phyloP scores from a whole-genome alignment of 2,888 invertebrate species.

The Erynnis tages region DNA sequence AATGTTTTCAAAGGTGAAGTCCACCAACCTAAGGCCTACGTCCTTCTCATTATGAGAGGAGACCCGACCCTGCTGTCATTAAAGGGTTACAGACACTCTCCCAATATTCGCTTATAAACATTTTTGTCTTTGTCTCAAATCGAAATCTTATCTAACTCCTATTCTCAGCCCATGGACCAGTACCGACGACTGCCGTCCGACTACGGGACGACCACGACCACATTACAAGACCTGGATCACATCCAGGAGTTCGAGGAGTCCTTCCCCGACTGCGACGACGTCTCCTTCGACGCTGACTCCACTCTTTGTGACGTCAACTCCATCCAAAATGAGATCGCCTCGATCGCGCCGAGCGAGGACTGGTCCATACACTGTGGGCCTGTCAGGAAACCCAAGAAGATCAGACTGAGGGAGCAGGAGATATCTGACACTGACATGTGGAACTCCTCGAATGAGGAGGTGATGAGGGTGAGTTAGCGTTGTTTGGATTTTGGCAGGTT shows the following conservation, averaged over 20 bases:
- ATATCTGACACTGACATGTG: slow-evolving; percentile 68
- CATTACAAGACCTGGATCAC: slow-evolving; percentile 41
- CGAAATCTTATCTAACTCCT: too few species aligned
- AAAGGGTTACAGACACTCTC: too few species aligned
- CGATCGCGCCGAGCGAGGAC: slow-evolving; percentile 60
- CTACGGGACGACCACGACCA: slow-evolving; percentile 48
- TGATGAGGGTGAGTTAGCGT: slow-evolving; percentile 56
- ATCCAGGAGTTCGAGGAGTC: slow-evolving; percentile 39
- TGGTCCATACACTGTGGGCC: slow-evolving; percentile 60
- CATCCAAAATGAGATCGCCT: slow-evolving; percentile 51
- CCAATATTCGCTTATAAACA: too few species aligned
- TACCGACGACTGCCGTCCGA: slow-evolving; percentile 54
- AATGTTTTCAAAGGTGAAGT: too few species aligned
- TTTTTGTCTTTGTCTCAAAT: too few species aligned
- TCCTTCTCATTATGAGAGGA: too few species aligned
- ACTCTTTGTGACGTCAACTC: slow-evolving; percentile 59
- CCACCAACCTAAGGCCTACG: too few species aligned
- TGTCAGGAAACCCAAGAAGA: slow-evolving; percentile 60
- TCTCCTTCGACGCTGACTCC: slow-evolving; percentile 46
- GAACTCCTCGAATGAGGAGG: slow-evolving; percentile 65
- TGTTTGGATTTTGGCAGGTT: too few species aligned
- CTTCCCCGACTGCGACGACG: slow-evolving; percentile 34
- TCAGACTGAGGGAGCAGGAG: slow-evolving; percentile 48
- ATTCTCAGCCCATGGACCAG: too few species aligned
- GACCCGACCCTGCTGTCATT: too few species aligned